Evolutionary conservation across 2,888 invertebrate species (phyloP), one percentile per base, ranked within the genome.

Genomic region (Tachystola acroxantha): DNA sequence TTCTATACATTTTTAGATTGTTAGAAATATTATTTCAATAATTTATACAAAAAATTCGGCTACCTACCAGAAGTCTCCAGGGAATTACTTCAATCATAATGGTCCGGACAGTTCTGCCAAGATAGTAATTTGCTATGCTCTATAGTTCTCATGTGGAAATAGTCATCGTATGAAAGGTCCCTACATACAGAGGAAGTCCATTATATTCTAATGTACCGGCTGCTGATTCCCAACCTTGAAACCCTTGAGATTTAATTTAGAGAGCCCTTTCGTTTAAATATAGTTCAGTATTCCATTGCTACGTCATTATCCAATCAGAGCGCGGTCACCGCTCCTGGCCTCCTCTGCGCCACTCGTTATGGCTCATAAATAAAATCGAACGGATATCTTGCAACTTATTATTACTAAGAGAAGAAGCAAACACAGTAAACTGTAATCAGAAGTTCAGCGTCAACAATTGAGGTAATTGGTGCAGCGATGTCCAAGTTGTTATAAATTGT

Each of bases 231-330:
- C 39, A 35, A 42, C 36, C 27, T 39, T 27, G 29, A 29, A 28
- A 6, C 34, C 32, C 43, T 30, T 31, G 5, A 38, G 34, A 13
- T 9, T 13, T 43, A 27, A 45, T 39, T 44, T 32, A 33, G 13
- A 37, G 36, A 47, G 45, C 42, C 43, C 50, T 59, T 27, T 57
- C 58, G 41, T 58, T 58, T 67, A 68, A 64, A 71, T 67, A 65
- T 64, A 69, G 61, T 53, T 46, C 47, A 49, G 41, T 48, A 34
- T 42, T 45, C 45, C 44, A 48, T 43, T 45, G 45, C 39, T 51
- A 50, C 40, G 48, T 58, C 57, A 76, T 76, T 27, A 77, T 77
- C 56, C 75, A 78, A 76, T 78, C 68, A 62, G 53, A 48, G 45
- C 37, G 42, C 71, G 73, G 71, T 71, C 70, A 72, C 64, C 64